These are phyloP conservation scores for Caenorhabditis latens DNA, from an alignment of 1,140 invertebrate genomes.

Conservation along the genomic window DNA sequence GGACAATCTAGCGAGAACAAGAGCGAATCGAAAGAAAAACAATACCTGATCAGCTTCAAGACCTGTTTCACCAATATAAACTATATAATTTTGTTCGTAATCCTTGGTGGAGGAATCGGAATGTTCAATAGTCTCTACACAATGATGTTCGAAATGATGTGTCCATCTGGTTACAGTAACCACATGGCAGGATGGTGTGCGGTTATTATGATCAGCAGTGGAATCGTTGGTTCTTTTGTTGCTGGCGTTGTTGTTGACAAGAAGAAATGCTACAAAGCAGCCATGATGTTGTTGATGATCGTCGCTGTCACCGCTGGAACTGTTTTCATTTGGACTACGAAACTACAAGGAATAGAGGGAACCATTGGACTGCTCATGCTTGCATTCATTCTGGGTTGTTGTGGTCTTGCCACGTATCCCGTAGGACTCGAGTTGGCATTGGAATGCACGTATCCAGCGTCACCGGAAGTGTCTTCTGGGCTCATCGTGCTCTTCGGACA, in stretches of 20 bases:
- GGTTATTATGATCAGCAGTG: not conserved
- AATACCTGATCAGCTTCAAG: not conserved
- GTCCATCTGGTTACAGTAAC: not conserved
- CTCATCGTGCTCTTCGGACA: not conserved
- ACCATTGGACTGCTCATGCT: not conserved
- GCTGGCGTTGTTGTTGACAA: not conserved
- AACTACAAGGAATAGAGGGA: not conserved
- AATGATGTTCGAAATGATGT: not conserved
- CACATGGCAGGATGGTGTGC: not conserved
- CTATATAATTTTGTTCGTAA: not conserved
- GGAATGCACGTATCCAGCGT: not conserved
- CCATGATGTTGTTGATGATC: not conserved
- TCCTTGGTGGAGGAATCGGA: not conserved
- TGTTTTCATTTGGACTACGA: not conserved
- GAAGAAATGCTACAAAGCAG: not conserved
- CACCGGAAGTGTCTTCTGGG: not conserved
- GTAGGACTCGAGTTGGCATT: not conserved
- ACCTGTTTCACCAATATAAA: not conserved
- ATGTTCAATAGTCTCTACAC: constrained; percentile 18
- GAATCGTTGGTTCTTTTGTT: not conserved
- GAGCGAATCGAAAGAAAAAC: not conserved
- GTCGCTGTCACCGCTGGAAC: not conserved
- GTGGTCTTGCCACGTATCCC: constrained; percentile 11
- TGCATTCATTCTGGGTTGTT: not conserved
- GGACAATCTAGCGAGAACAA: not conserved